Conservation (phyloP, 2,113 vertebrate species). For the Laticauda laticaudata region DNA sequence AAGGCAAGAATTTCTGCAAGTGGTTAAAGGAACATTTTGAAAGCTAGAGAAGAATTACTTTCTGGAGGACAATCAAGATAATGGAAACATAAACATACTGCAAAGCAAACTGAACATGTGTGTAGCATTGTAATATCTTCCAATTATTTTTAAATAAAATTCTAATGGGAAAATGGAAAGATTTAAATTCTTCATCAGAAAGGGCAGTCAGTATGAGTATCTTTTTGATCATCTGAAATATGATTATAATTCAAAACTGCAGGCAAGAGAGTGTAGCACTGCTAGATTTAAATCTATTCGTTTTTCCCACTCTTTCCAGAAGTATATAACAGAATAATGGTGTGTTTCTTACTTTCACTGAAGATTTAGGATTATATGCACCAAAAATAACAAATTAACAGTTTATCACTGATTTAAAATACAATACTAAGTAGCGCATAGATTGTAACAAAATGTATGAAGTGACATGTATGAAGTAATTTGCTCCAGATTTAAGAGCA, state of each 20-base stretch:
- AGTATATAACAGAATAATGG: not conserved
- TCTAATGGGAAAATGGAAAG: not conserved
- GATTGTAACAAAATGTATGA: not conserved
- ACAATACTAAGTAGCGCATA: not conserved
- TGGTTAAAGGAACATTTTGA: not conserved
- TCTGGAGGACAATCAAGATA: not conserved
- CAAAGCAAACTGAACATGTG: not conserved
- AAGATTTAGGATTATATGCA: too few relatives aligned
- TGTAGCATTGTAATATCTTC: not conserved
- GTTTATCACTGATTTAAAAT: not conserved
- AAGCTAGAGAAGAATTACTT: not conserved
- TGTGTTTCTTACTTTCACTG: not conserved
- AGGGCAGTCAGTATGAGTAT: not conserved
- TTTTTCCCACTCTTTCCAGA: not conserved
- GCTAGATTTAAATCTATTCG: not conserved
- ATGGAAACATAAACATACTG: not conserved
- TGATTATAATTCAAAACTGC: not conserved
- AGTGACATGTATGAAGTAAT: not conserved
- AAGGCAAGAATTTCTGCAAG: not conserved
- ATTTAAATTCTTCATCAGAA: not conserved
- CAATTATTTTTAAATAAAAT: not conserved
- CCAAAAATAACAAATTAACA: not conserved
- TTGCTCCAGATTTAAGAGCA: not conserved
- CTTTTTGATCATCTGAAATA: not conserved
- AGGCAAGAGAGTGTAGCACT: not conserved